These are phyloP conservation scores for Phoxinus phoxinus DNA, from an alignment of 2,113 vertebrate species.

Conservation along the genomic window DNA sequence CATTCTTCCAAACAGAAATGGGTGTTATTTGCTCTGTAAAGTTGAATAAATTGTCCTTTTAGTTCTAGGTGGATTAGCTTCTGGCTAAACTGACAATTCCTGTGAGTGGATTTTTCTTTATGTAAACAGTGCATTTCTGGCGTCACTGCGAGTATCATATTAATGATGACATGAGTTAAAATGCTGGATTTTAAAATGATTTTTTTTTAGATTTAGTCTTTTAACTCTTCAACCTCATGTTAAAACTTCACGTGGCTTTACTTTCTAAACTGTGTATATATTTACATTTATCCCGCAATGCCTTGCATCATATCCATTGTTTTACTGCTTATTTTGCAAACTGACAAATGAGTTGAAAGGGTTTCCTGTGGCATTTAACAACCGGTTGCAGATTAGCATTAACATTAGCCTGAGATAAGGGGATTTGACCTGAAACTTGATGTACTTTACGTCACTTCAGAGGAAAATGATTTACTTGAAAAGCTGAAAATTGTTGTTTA, in stretches of 20 bases:
- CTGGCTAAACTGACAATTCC: background rate
- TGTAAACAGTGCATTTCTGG: background rate
- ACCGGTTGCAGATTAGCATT: background rate
- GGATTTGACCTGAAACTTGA: background rate
- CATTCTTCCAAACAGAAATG: background rate
- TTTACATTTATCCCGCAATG: background rate
- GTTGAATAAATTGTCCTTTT: background rate
- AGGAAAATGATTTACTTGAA: background rate
- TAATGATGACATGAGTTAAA: background rate
- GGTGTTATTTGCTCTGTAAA: background rate
- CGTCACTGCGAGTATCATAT: background rate
- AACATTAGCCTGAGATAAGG: background rate
- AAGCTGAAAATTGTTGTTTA: background rate
- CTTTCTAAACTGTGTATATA: background rate
- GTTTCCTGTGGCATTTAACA: background rate
- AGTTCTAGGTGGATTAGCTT: background rate
- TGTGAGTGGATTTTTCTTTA: background rate
- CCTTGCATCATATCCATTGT: background rate
- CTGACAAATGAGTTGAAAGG: too few species aligned
- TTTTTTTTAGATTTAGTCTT: too few species aligned
- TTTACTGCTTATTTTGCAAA: too few species aligned
- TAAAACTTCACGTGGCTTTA: background rate
- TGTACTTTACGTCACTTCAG: background rate
- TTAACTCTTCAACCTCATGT: too few species aligned
- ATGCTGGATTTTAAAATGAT: background rate